Percentiles rank a stretch among this genome's conserved stretches.
phyloP scores from a whole-genome alignment of 2,797 vertebrate species.

The Mus minutoides region DNA sequence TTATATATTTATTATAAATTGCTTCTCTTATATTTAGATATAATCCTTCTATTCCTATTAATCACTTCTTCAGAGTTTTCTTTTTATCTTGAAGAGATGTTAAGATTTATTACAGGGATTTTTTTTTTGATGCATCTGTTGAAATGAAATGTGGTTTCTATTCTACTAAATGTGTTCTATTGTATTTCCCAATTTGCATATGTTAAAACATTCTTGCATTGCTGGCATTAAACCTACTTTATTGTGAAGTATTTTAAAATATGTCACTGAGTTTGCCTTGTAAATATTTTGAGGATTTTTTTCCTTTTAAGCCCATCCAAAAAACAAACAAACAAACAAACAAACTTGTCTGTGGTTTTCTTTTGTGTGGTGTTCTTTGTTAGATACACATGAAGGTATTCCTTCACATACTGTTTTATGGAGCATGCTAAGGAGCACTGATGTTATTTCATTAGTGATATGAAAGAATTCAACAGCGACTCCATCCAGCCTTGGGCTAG shows the following conservation, averaged over 20 bases:
- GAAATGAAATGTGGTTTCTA: neutral
- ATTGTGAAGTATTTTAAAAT: neutral
- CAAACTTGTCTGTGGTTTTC: neutral
- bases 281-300: neutral
- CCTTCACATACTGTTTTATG: neutral
- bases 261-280: neutral
- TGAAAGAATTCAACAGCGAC: neutral
- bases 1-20: neutral
- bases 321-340: neutral
- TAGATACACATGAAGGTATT: neutral
- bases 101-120: neutral
- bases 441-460: neutral
- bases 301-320: neutral
- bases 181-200: neutral
- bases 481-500: neutral
- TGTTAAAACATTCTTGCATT: neutral
- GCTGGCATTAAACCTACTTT: neutral
- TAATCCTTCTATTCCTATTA: no score
- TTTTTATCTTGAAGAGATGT: neutral
- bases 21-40: neutral
- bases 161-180: neutral
- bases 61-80: neutral
- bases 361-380: neutral
- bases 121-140: neutral
- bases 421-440: neutral